These are phyloP conservation scores for Lochmaea capreae DNA, from an alignment of 2,888 invertebrate genomes.

Conservation along the genomic window DNA sequence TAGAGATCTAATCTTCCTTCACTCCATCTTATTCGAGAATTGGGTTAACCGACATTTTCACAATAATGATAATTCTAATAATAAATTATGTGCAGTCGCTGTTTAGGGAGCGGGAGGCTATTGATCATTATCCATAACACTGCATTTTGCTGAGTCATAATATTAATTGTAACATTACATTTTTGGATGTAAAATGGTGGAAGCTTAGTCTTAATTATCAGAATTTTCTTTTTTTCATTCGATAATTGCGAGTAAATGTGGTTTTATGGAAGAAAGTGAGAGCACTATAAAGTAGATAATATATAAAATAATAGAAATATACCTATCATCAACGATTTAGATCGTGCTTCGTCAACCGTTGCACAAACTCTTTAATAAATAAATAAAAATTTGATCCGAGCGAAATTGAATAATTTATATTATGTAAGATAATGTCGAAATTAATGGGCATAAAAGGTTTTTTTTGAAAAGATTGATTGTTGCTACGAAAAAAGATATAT, in stretches of 20 bases:
- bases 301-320: neutral
- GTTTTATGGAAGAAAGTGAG: too few relatives aligned
- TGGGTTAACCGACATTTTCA: slow-evolving; percentile 13
- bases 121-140: neutral
- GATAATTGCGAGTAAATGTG: too few relatives aligned
- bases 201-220: too few relatives aligned
- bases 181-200: neutral
- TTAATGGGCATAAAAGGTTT: slow-evolving; percentile 10
- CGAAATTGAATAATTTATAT: neutral
- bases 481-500: neutral
- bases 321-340: neutral
- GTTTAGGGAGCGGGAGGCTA: neutral
- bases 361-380: neutral
- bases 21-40: neutral
- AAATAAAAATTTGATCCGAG: neutral
- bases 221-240: too few relatives aligned
- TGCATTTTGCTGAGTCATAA: neutral
- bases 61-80: slow-evolving; percentile 14
- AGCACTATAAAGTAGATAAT: neutral
- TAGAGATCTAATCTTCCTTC: slow-evolving; percentile 13
- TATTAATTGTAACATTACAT: neutral
- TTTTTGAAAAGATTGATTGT: neutral
- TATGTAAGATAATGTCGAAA: neutral
- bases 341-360: slow-evolving; percentile 5
- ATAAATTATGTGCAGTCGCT: neutral